A percentile compares a stretch with the other conserved stretches of the same genome.
Conservation (phyloP, 2,113 vertebrate genomes). For the Calidris pugnax region DNA sequence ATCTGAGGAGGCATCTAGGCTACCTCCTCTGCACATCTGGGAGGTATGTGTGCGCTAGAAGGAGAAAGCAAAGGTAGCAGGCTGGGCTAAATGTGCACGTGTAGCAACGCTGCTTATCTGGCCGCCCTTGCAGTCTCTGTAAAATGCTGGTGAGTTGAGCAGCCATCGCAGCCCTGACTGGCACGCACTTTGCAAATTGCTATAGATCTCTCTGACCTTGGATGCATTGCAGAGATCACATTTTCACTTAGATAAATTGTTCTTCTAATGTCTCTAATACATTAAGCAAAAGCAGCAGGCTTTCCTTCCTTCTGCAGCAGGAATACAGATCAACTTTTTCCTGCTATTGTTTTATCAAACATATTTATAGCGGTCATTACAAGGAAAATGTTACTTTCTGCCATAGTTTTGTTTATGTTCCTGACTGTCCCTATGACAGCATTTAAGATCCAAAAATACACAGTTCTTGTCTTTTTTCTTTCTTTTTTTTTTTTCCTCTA, state of each 20-base stretch:
- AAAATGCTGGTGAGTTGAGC: not conserved
- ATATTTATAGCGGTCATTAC: constrained; percentile 34
- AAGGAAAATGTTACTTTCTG: constrained; percentile 29
- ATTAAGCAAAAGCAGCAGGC: not conserved
- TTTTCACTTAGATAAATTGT: constrained; percentile 24
- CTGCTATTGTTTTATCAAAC: constrained; percentile 66
- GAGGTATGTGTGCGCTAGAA: not conserved
- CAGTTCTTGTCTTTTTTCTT: not conserved
- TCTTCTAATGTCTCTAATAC: not conserved
- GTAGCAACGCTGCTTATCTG: not conserved
- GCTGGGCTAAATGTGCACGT: not conserved
- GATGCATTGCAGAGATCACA: not conserved
- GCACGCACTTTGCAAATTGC: not conserved
- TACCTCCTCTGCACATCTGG: not conserved
- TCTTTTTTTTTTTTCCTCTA: not conserved
- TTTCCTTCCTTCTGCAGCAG: constrained; percentile 54
- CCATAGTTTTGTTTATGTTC: constrained; percentile 17
- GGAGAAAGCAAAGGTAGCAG: not conserved
- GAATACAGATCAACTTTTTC: constrained; percentile 58
- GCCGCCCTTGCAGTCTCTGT: not conserved
- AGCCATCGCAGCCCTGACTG: not conserved
- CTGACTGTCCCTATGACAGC: not conserved
- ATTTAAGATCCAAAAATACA: not conserved
- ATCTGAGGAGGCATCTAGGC: not conserved
- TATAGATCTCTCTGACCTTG: not conserved